These are phyloP conservation scores for Adelognathus sp. DNA, from an alignment of 2,888 invertebrate species.

Conservation along the genomic window DNA sequence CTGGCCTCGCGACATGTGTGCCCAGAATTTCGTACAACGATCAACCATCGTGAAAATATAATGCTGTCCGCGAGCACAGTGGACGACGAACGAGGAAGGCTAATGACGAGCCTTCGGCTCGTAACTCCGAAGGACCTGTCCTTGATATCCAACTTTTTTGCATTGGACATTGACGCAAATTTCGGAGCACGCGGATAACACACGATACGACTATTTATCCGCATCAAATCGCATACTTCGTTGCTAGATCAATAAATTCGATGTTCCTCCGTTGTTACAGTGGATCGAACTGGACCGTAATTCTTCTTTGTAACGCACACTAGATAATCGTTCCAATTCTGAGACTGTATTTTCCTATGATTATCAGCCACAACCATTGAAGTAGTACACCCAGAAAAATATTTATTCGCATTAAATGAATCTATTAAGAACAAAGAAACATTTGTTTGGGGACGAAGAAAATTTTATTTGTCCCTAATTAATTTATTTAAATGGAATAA, in stretches of 20 bases:
- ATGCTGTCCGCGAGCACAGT: background rate
- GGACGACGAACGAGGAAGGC: background rate
- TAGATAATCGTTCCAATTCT: too few species aligned
- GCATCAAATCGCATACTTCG: background rate
- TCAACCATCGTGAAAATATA: background rate
- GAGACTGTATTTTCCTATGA: too few species aligned
- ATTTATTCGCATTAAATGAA: too few species aligned
- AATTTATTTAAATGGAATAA: too few species aligned
- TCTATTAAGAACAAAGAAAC: too few species aligned
- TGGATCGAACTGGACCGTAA: too few species aligned
- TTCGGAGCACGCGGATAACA: background rate
- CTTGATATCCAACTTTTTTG: constrained; percentile 15
- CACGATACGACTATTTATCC: background rate
- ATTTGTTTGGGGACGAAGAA: too few species aligned
- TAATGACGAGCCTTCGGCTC: background rate
- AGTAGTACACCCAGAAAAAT: too few species aligned
- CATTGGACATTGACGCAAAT: constrained; percentile 6
- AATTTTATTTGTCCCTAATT: too few species aligned
- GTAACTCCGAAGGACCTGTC: background rate
- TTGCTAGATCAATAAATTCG: background rate
- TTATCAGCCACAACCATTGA: too few species aligned
- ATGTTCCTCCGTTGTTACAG: too few species aligned
- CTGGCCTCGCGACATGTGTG: constrained; percentile 50
- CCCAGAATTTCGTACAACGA: constrained; percentile 43
- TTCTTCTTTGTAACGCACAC: too few species aligned